Evolutionary conservation across 2,797 vertebrate genomes (phyloP).

Genomic region (Takifugu rubripes): DNA sequence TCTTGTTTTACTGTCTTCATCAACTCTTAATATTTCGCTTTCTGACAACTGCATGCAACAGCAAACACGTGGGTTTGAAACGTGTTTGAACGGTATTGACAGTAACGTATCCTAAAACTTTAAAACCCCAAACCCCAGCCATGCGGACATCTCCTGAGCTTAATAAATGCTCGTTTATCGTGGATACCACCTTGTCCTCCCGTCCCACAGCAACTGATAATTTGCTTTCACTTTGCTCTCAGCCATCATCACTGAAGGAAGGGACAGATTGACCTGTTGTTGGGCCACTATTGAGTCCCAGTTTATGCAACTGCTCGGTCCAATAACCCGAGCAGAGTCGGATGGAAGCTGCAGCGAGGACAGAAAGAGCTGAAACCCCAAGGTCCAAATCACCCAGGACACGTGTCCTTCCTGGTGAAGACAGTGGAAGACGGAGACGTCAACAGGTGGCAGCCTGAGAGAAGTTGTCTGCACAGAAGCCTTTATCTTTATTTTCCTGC

Average conservation of each 20-base stretch:
- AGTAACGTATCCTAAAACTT: neutral
- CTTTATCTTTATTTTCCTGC: too few species aligned
- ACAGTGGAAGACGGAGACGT: too few species aligned
- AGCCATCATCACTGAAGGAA: slow-evolving; percentile 4
- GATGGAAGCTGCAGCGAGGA: slow-evolving; percentile 1
- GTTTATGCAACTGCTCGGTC: slow-evolving; percentile 48
- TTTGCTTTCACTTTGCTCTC: slow-evolving; percentile 22
- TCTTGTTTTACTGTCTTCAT: neutral
- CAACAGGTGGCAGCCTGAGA: too few species aligned
- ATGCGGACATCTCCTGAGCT: neutral
- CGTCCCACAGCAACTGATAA: slow-evolving; percentile 2
- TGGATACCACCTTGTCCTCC: neutral
- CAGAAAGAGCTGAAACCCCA: neutral
- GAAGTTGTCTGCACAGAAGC: too few species aligned
- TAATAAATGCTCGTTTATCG: neutral
- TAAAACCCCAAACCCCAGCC: too few species aligned
- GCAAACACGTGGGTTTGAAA: too few species aligned
- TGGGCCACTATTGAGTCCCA: slow-evolving; percentile 30
- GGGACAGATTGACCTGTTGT: slow-evolving; percentile 20
- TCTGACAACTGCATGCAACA: neutral
- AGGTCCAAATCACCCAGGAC: too few species aligned
- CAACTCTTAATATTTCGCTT: neutral
- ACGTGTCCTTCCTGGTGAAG: too few species aligned
- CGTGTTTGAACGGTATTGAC: too few species aligned
- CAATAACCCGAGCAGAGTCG: slow-evolving; percentile 21